Evolutionary conservation across 2,888 invertebrate genomes (phyloP), one percentile per base, ranked within the genome.

Genomic region (Phragmatobia fuliginosa): DNA sequence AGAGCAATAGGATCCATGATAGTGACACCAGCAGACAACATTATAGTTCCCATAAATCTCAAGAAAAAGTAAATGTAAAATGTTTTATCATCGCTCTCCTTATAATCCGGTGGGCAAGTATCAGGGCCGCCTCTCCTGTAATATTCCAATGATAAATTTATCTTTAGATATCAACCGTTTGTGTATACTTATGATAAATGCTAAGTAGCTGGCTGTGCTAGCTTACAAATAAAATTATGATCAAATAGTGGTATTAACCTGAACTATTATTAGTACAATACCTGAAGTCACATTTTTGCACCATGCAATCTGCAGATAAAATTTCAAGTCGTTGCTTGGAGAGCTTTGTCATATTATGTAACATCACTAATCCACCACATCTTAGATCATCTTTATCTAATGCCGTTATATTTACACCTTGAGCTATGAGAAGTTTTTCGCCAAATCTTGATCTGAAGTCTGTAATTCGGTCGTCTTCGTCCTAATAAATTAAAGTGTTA

Each of bases 1-100:
- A 98, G 92, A 0, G 98, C 97, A 75, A 98, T 98, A 0, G 98
- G 98, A 91, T 98, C 98, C 96, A 98, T 97, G 68, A 98, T 97
- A 18, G 98, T 98, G 1, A 98, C 97, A n/a, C 97, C 97, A 38
- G 98, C 98, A 8, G 97, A 97, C 85, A 97, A 94, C 96, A 97
- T 97, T 8, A 98, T 97, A 41, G 97, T 98, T 1, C 97, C 98
- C 82, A 98, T 92, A 80, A 98, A 97, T 86, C 98, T 95, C 74
- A 98, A 86, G 67, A 97, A 91, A 88, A 98, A 98, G 88, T 98
- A 98, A 73, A 97, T 96, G 96, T 98, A 98, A 87, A 98, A 98
- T 2, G 97, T 96, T 80, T 96, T 96, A 85, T 97, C 97, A 76
- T 97, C 97, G 70, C 97, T 97, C 85, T 97, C 97, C 88, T 97